Evolutionary conservation across 2,888 invertebrate genomes (phyloP).

Genomic region (Agrochola circellaris): DNA sequence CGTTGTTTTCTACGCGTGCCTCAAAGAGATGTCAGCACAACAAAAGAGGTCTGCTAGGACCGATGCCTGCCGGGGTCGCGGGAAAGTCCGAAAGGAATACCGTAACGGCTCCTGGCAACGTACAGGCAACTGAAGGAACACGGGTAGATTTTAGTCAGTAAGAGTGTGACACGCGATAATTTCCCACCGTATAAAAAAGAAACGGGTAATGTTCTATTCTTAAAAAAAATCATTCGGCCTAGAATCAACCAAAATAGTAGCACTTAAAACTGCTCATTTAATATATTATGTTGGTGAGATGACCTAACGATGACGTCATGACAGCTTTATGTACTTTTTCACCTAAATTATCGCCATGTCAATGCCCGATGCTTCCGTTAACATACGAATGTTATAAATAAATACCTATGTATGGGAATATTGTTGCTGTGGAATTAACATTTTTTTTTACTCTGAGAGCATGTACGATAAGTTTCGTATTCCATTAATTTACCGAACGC

Average conservation of each 20-base stretch:
- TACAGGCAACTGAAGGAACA: too few relatives aligned
- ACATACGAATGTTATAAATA: slow-evolving; percentile 8
- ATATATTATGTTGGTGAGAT: not conserved
- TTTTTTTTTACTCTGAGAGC: slow-evolving; percentile 10
- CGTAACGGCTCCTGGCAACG: too few relatives aligned
- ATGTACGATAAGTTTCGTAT: not conserved
- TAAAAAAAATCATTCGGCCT: not conserved
- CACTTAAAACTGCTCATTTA: not conserved
- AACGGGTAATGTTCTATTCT: too few relatives aligned
- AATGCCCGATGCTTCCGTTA: slow-evolving; percentile 33
- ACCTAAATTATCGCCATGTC: slow-evolving; percentile 31
- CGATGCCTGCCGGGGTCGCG: too few relatives aligned
- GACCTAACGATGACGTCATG: slow-evolving; percentile 11
- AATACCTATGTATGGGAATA: not conserved
- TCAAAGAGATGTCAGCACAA: too few relatives aligned
- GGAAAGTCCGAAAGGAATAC: too few relatives aligned
- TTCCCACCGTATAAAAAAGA: too few relatives aligned
- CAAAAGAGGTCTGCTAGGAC: too few relatives aligned
- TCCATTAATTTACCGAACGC: not conserved
- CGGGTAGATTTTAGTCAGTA: too few relatives aligned
- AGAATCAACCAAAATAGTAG: not conserved
- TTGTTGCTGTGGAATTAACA: not conserved
- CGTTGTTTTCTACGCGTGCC: too few relatives aligned
- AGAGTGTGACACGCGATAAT: too few relatives aligned
- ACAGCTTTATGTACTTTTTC: slow-evolving; percentile 19